Evolutionary conservation across 2,888 invertebrate species (phyloP).

Genomic region (Mylabris sibirica): DNA sequence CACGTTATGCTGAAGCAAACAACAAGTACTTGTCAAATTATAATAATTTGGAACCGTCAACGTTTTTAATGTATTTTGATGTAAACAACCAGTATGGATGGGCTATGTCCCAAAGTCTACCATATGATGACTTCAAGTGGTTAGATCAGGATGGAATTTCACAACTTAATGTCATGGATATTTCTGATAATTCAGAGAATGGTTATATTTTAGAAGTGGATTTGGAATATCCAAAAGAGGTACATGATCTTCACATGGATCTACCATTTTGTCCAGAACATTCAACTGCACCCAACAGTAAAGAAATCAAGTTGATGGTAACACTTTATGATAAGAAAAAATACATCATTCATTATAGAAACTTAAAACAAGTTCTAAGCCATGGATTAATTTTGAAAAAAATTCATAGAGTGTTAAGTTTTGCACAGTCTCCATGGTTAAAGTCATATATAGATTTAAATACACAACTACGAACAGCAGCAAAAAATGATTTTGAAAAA

Average conservation of each 20-base stretch:
- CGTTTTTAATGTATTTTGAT: constrained; percentile 36
- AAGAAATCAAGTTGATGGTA: constrained; percentile 30
- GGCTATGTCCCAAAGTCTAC: constrained; percentile 33
- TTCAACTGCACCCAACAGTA: too few relatives aligned
- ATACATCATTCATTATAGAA: constrained; percentile 47
- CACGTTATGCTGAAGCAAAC: neutral
- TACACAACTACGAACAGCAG: constrained; percentile 35
- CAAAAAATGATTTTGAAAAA: neutral
- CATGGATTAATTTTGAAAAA: constrained; percentile 45
- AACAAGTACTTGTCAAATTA: constrained; percentile 3
- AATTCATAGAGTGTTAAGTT: constrained; percentile 52
- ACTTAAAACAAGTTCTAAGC: constrained; percentile 44
- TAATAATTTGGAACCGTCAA: neutral
- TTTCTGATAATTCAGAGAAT: constrained; percentile 18
- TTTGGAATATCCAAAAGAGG: constrained; percentile 29
- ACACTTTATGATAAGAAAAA: constrained; percentile 33
- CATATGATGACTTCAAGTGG: constrained; percentile 33
- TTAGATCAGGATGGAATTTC: neutral
- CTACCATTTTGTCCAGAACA: constrained; percentile 34
- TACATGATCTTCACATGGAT: constrained; percentile 36
- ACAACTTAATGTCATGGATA: constrained; percentile 13
- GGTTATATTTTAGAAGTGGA: constrained; percentile 30
- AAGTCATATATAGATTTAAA: constrained; percentile 57
- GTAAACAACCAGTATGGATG: constrained; percentile 37
- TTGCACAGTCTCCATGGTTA: constrained; percentile 54